Evolutionary conservation across 2,113 vertebrate species (phyloP), one percentile per base, ranked within the genome.

Genomic region (Lampris megalopsis): DNA sequence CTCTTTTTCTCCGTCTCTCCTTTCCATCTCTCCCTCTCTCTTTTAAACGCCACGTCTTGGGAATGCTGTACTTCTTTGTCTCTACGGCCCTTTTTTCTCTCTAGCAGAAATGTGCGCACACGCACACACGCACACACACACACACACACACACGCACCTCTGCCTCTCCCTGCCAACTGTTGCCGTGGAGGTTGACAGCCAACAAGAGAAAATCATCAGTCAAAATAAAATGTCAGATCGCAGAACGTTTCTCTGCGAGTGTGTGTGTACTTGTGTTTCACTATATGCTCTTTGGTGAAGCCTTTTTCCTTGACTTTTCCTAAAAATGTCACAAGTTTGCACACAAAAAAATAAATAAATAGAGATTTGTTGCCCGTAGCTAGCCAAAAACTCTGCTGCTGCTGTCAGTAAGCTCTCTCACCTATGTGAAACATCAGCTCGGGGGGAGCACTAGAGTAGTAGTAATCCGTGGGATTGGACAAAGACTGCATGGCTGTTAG

Each of bases 1-100:
- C 52, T 24, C 5, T 40, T 40, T 43, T 8, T 70, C 36, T 62
- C 2, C 9, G 3, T 9, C 10, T 59, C 10, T 38, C 43, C 43
- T 45, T 7, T 45, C 37, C 37, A 10, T 6, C 57, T 37, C 38
- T 53, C 2, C 24, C 24, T 42, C 41, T 50, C 54, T 64, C 6
- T 64, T 61, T 63, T 79, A 48, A 47, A 47, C 71, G 48, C 41
- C 38, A 62, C 85, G 74, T 50, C 50, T 45, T 49, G 63, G 13
- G 4, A 45, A 5, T 45, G 43, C 40, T 37, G 9, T 58, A 37
- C 40, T 2, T 59, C 36, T 37, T 2, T 38, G 3, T 9, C 37
- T 59, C 37, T 38, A 24, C 24, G 24, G 24, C 24, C 37, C 11
- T 11, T 6, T 37, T 37, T 6, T 10, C 36, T 59, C 57, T 45